A percentile compares a stretch with the other conserved stretches of the same genome.
phyloP scores from a whole-genome alignment of 2,797 vertebrate genomes.

The Neosilurus mollespiculum region DNA sequence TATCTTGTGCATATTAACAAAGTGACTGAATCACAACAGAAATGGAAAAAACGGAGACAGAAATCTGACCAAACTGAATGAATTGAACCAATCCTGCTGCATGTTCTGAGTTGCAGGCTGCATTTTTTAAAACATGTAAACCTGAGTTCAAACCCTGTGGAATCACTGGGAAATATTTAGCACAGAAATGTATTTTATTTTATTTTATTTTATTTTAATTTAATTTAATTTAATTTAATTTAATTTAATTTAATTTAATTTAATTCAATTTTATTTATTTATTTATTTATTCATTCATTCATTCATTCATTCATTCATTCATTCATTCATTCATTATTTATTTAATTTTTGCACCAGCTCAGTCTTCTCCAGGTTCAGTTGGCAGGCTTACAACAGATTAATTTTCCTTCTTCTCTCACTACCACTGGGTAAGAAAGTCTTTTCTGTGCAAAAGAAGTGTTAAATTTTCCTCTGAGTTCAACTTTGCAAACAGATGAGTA shows the following conservation, averaged over 20 bases:
- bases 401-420: not conserved
- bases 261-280: no score
- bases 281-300: no score
- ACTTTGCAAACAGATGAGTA: not conserved
- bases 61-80: not conserved
- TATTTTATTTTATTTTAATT: no score
- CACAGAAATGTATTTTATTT: no score
- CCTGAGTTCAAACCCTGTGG: not conserved
- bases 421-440: not conserved
- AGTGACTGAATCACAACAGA: no score
- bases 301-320: no score
- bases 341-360: no score
- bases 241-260: no score
- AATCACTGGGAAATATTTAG: not conserved
- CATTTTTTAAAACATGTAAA: not conserved
- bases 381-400: not conserved
- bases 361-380: not conserved
- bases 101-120: not conserved
- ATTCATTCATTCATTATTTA: no score
- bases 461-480: not conserved
- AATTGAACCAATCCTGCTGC: not conserved
- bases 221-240: no score
- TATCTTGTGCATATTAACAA: no score
- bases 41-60: no score
- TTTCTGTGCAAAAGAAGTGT: not conserved